Evolutionary conservation across 2,888 invertebrate species (phyloP).

Genomic region (Coleophora flavipennella): DNA sequence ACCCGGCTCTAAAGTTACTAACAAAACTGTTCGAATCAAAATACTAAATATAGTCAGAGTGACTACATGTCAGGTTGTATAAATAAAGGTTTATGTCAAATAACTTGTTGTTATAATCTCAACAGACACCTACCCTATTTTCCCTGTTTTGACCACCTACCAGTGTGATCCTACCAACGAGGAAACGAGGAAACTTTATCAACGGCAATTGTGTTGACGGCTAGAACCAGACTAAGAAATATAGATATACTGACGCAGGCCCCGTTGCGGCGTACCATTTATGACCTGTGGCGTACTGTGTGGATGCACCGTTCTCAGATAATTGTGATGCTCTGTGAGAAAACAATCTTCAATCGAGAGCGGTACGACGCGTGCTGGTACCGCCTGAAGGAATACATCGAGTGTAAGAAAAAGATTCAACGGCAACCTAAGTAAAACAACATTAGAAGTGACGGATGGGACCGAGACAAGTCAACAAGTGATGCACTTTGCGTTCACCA

Average conservation of each 20-base stretch:
- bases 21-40: no score
- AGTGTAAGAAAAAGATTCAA: constrained; percentile 11
- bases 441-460: no score
- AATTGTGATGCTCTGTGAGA: constrained; percentile 3
- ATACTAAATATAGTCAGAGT: no score
- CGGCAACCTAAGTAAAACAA: no score
- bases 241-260: not conserved
- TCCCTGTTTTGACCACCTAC: not conserved
- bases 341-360: constrained; percentile 1
- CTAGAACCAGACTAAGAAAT: not conserved
- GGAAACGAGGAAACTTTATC: not conserved
- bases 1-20: no score
- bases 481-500: no score
- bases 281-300: constrained; percentile 2
- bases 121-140: no score
- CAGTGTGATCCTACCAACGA: not conserved
- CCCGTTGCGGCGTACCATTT: not conserved
- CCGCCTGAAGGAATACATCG: not conserved
- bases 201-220: not conserved
- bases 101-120: no score
- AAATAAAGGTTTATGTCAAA: no score
- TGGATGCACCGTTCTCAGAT: constrained; percentile 3
- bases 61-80: no score
- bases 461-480: no score
- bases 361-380: not conserved